These are phyloP conservation scores for Erannis defoliaria DNA, from an alignment of 2,888 invertebrate species.

Conservation along the genomic window DNA sequence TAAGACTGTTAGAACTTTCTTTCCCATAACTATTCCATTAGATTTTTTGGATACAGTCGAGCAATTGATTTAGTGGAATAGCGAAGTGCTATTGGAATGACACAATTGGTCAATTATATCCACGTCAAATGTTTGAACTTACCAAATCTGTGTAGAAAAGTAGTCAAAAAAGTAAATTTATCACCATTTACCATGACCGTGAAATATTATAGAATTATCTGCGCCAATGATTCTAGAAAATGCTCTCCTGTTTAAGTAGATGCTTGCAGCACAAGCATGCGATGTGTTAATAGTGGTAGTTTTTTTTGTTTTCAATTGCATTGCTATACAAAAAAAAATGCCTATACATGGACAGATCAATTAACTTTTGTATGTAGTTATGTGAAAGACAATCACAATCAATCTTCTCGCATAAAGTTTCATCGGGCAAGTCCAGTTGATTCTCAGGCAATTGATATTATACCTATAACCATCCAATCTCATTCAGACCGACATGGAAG, in stretches of 20 bases:
- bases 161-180: background rate
- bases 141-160: background rate
- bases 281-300: no score
- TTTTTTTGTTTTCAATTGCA: no score
- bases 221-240: no score
- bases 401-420: no score
- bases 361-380: no score
- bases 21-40: conserved; percentile 12
- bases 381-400: no score
- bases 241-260: no score
- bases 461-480: background rate
- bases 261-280: no score
- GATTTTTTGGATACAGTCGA: conserved; percentile 10
- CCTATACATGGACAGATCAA: no score
- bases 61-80: conserved; percentile 13
- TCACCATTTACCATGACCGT: background rate
- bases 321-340: no score
- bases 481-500: background rate
- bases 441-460: background rate
- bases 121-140: conserved; percentile 2
- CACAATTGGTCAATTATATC: conserved; percentile 21
- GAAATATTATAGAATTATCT: background rate
- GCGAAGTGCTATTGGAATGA: background rate
- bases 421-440: no score
- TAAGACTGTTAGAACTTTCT: conserved; percentile 23